These are phyloP conservation scores for Saxidomus purpurata DNA, from an alignment of 1,140 invertebrate species.

Conservation along the genomic window DNA sequence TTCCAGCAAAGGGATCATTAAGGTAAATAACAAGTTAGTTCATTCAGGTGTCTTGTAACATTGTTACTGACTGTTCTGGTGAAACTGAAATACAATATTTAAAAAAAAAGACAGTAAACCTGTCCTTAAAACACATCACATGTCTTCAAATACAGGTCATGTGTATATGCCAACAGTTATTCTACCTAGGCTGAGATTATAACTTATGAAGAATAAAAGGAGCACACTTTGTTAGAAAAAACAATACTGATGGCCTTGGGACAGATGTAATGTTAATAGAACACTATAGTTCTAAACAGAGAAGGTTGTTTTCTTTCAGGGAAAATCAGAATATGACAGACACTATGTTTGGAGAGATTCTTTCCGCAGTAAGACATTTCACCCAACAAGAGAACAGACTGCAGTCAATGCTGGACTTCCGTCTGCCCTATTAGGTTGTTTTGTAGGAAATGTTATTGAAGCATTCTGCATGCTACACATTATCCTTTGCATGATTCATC, in stretches of 20 bases:
- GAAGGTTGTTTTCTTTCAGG: constrained; percentile 61
- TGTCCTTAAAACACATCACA: no score
- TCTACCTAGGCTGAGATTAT: no score
- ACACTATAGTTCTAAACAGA: not conserved
- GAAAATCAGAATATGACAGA: constrained; percentile 74
- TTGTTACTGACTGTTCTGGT: no score
- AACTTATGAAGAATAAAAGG: no score
- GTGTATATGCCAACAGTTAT: not conserved
- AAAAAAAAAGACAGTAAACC: no score
- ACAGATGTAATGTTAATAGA: not conserved
- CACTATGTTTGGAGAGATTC: constrained; percentile 74
- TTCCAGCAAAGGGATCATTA: no score
- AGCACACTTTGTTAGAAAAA: no score
- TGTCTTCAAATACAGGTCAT: not conserved
- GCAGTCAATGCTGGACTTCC: constrained; percentile 56
- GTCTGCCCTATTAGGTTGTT: constrained; percentile 25
- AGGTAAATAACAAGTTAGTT: no score
- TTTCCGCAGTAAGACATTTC: constrained; percentile 71
- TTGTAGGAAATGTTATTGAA: not conserved
- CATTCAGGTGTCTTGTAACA: no score
- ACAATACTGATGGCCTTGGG: not conserved
- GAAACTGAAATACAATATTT: no score
- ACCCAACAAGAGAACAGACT: constrained; percentile 69
- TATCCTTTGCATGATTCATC: not conserved
- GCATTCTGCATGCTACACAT: not conserved